phyloP scores from a whole-genome alignment of 2,888 invertebrate genomes.

The Heteropelma amictum region DNA sequence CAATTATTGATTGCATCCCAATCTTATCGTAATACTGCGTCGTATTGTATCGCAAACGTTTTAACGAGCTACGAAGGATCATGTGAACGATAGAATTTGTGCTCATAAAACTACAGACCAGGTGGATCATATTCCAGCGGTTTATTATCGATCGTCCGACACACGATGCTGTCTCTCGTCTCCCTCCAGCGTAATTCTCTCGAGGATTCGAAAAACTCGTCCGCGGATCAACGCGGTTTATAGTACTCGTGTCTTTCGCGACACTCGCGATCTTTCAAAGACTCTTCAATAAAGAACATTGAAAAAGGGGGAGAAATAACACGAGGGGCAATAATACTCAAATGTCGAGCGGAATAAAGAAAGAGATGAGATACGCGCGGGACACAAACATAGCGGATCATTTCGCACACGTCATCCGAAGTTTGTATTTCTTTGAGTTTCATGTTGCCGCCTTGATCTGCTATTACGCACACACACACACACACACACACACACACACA shows the following conservation, averaged over 20 bases:
- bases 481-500: background rate
- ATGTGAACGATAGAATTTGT: background rate
- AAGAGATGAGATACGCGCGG: background rate
- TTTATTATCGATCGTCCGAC: constrained; percentile 42
- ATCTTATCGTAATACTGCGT: constrained; percentile 6
- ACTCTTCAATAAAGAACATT: background rate
- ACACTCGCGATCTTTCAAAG: background rate
- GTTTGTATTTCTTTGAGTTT: constrained; percentile 22
- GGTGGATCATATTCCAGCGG: constrained; percentile 42
- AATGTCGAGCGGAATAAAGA: background rate
- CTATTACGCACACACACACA: background rate
- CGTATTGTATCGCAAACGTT: too few relatives aligned
- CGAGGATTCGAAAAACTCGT: constrained; percentile 7
- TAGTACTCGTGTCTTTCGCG: constrained; percentile 4
- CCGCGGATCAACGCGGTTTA: background rate
- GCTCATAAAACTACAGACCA: background rate
- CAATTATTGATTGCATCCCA: constrained; percentile 31
- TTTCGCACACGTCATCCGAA: constrained; percentile 1
- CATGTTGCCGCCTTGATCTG: constrained; percentile 27
- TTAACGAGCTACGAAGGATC: too few relatives aligned
- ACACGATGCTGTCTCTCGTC: constrained; percentile 9
- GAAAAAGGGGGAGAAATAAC: background rate
- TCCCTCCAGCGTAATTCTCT: background rate
- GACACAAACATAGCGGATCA: background rate
- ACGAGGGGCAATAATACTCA: constrained; percentile 21